Conservation (phyloP, 1,140 invertebrate genomes). For the Diachasmimorpha longicaudata region DNA sequence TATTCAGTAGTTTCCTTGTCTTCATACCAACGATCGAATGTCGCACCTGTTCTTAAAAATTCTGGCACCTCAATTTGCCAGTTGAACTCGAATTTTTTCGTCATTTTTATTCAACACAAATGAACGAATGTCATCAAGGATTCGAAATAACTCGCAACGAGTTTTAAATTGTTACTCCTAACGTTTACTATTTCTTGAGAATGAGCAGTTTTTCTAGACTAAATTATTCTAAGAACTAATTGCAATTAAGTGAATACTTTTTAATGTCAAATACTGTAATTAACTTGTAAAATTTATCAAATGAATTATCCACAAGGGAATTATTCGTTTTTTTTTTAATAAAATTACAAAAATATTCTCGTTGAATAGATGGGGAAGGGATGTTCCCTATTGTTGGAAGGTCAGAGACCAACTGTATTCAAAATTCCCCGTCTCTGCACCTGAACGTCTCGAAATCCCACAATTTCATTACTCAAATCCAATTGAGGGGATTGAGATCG, state of each 20-base stretch:
- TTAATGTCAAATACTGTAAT: too few species aligned
- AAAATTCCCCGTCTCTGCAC: neutral
- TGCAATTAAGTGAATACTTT: too few species aligned
- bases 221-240: neutral
- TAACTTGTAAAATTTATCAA: too few species aligned
- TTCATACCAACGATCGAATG: constrained; percentile 96
- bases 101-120: constrained; percentile 69
- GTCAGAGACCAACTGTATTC: neutral
- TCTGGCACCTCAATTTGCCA: constrained; percentile 95
- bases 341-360: too few species aligned
- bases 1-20: constrained; percentile 88
- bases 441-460: neutral
- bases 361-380: neutral
- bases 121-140: neutral
- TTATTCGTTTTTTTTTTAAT: too few species aligned
- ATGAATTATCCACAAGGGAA: too few species aligned
- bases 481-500: constrained; percentile 30
- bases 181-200: neutral
- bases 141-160: neutral
- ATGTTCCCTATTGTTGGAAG: neutral
- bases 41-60: constrained; percentile 77
- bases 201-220: neutral
- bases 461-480: constrained; percentile 45
- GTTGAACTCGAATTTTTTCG: constrained; percentile 98
- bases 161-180: neutral